Evolutionary conservation across 37 sponge, comb jelly and placozoan species (phyloP).

Genomic region (Agelas oroides): DNA sequence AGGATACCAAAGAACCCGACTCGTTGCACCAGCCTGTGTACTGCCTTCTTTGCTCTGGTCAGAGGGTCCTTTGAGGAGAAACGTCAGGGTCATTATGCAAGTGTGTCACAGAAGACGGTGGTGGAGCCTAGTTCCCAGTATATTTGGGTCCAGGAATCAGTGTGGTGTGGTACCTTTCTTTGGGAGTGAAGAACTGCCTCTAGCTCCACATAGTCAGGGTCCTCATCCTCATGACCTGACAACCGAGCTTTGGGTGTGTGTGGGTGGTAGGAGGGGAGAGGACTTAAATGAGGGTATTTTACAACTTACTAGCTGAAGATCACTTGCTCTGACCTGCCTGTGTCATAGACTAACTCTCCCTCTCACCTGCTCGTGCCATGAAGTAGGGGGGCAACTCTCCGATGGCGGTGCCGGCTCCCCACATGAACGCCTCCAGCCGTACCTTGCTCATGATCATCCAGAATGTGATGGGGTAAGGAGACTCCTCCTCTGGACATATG

Average conservation of each 20-base stretch:
- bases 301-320: no score
- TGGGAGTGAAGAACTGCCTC: slow-evolving; percentile 79
- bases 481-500: slow-evolving; percentile 68
- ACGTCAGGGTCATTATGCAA: no score
- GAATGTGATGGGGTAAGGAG: slow-evolving; percentile 53
- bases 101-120: no score
- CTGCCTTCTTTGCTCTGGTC: slow-evolving; percentile 82
- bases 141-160: no score
- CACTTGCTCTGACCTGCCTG: no score
- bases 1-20: slow-evolving; percentile 98
- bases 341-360: no score
- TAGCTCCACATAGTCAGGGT: slow-evolving; percentile 80
- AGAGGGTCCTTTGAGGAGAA: slow-evolving; percentile 65
- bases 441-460: slow-evolving; percentile 95
- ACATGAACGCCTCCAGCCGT: slow-evolving; percentile 90
- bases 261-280: no score
- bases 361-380: slow-evolving; percentile 95
- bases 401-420: slow-evolving; percentile 97
- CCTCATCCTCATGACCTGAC: slow-evolving; percentile 92
- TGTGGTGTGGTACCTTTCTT: no score
- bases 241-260: slow-evolving; percentile 70
- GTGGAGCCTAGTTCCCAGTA: no score
- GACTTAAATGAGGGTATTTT: no score
- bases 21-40: slow-evolving; percentile 88
- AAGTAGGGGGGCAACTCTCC: slow-evolving; percentile 99